Conservation (phyloP, 2,888 invertebrate species). For the Chouioia cunea region DNA sequence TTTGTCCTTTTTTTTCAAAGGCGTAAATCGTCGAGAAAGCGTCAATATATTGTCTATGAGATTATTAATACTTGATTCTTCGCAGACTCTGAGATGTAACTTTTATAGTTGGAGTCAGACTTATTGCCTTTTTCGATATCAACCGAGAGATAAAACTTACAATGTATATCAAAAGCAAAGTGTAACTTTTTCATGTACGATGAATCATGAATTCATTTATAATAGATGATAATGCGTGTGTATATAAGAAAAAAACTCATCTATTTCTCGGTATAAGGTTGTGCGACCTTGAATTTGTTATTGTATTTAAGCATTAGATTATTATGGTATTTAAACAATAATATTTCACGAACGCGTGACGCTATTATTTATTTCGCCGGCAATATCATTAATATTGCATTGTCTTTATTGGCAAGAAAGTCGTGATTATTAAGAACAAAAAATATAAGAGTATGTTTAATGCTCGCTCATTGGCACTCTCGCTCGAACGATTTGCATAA, state of each 20-base stretch:
- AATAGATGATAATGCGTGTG: slow-evolving; percentile 34
- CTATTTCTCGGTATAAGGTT: slow-evolving; percentile 30
- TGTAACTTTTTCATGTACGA: slow-evolving; percentile 35
- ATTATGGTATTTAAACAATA: slow-evolving; percentile 29
- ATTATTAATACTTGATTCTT: background rate
- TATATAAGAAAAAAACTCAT: slow-evolving; percentile 39
- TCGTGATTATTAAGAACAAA: background rate
- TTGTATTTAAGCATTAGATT: background rate
- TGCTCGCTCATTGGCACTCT: slow-evolving; percentile 37
- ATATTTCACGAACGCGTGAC: slow-evolving; percentile 22
- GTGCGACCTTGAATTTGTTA: slow-evolving; percentile 39
- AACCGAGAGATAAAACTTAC: background rate
- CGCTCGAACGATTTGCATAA: slow-evolving; percentile 45
- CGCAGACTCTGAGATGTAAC: background rate
- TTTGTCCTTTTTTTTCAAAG: no score
- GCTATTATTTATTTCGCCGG: slow-evolving; percentile 29
- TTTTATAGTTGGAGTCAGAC: slow-evolving; percentile 1
- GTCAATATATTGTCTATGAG: no score
- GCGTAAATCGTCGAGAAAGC: no score
- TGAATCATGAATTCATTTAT: slow-evolving; percentile 34
- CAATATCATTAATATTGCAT: slow-evolving; percentile 5
- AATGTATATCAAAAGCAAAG: slow-evolving; percentile 1
- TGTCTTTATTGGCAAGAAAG: slow-evolving; percentile 14
- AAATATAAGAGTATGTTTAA: slow-evolving; percentile 27
- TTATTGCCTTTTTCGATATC: slow-evolving; percentile 38